Base-by-base conservation (phyloP, 23 tunicate species). In the Halocynthia aurantium region DNA sequence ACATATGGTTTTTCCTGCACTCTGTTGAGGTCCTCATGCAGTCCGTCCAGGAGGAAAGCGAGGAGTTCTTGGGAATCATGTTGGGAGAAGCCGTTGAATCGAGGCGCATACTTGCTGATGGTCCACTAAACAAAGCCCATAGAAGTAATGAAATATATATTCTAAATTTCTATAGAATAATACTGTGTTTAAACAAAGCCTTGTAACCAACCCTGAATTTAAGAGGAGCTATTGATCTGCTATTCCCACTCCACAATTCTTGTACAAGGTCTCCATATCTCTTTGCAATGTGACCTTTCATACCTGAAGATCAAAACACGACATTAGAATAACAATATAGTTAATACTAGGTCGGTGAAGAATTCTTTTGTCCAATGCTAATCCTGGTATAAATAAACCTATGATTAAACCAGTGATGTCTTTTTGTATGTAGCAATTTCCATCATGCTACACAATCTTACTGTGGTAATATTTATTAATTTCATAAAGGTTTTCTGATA, bases 31-130 rank as follows among this genome's bases (percentile, higher is more conserved):
- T 96, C 96, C 67, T 89, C 99, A 69, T 89, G 96, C 50, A 89
- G 69, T 40, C 96, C 96, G 60, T 96, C 96, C 62, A 96, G 73
- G 7, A 96, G 68, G 73, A 89, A 89, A 7, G 96, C 84, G 21
- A 89, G 84, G 62, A 94, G 85, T 77, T 94, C 99, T 65, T 94
- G 99, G 0, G 95, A 77, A 69, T 94, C 99, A 62, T 94, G 99
- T 71, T 94, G 99, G 9, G 93, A 79, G 67, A 81, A 82, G 44
- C 98, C 92, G 80, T 92, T 82, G 80, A 90, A 90, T 50, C 85
- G 77, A 8, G 97, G 87, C 44, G 97, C 97, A 81, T 90, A 85
- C 73, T 90, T 90, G 77, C 97, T 90, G 62, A 90, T 90, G 22
- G 97, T 90, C 97, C 97, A 90, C 97, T 90, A 87, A 18, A 68